phyloP scores from a whole-genome alignment of 1,140 invertebrate genomes.

The Euura saliciscinereae region DNA sequence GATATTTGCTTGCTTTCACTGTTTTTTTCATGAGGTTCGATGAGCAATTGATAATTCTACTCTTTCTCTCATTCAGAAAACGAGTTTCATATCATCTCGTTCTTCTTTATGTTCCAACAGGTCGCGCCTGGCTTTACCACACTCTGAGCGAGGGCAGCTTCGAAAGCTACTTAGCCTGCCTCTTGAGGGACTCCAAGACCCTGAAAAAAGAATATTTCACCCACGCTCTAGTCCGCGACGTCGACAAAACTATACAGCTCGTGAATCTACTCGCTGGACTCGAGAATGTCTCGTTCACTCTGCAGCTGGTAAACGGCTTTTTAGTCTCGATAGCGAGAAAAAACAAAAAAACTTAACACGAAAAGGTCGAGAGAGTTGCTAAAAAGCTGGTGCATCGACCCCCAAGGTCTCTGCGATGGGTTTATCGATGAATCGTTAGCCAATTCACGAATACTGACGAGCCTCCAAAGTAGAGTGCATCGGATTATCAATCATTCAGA shows the following conservation, averaged over 20 bases:
- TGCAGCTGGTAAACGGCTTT: constrained; percentile 51
- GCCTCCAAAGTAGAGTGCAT: background rate
- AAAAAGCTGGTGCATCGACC: too few species aligned
- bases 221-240: constrained; percentile 57
- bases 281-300: constrained; percentile 59
- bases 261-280: constrained; percentile 59
- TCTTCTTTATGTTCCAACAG: constrained; percentile 36
- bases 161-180: constrained; percentile 59
- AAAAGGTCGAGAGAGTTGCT: too few species aligned
- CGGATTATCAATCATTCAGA: background rate
- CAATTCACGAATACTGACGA: background rate
- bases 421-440: background rate
- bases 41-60: too few species aligned
- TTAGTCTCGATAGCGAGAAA: too few species aligned
- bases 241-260: constrained; percentile 56
- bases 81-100: too few species aligned
- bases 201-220: constrained; percentile 57
- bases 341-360: too few species aligned
- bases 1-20: too few species aligned
- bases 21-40: too few species aligned
- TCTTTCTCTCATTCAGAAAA: too few species aligned
- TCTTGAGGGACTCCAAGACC: constrained; percentile 48
- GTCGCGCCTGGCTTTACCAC: constrained; percentile 59
- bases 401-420: background rate
- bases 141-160: constrained; percentile 60